These are phyloP conservation scores for Eurosta solidaginis DNA, from an alignment of 1,140 invertebrate genomes.

Conservation along the genomic window DNA sequence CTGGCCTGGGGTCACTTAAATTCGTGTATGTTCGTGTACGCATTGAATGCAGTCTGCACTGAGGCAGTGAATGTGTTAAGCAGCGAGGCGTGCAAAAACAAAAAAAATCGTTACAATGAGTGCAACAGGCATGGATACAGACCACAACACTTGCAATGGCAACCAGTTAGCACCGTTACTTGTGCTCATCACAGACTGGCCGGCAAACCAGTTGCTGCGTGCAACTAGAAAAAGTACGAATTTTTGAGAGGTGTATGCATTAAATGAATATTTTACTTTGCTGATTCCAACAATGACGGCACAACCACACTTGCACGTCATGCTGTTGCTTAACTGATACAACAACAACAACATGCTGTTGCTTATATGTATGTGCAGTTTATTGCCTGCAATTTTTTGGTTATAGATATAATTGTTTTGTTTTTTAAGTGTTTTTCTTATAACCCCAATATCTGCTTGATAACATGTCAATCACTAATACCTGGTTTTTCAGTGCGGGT, in stretches of 20 bases:
- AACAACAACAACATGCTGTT: neutral
- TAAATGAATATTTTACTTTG: neutral
- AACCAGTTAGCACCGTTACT: slow-evolving; percentile 20
- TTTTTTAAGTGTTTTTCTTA: neutral
- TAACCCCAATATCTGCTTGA: slow-evolving; percentile 15
- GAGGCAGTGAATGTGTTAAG: no score
- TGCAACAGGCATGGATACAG: neutral
- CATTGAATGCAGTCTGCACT: no score
- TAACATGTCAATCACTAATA: slow-evolving; percentile 17
- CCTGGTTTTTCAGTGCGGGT: no score
- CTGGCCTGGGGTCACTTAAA: slow-evolving; percentile 9
- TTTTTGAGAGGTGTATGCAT: neutral
- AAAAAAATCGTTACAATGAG: neutral
- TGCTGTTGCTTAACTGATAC: no score
- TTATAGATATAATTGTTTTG: neutral
- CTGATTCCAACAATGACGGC: no score
- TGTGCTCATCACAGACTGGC: neutral
- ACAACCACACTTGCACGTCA: no score
- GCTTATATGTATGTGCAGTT: neutral
- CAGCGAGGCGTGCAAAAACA: no score
- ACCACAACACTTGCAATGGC: neutral
- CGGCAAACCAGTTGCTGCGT: neutral
- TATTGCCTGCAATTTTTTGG: neutral
- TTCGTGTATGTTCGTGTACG: neutral
- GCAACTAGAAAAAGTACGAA: slow-evolving; percentile 7